phyloP scores from a whole-genome alignment of 1,140 invertebrate species.

The Drosophila santomea region DNA sequence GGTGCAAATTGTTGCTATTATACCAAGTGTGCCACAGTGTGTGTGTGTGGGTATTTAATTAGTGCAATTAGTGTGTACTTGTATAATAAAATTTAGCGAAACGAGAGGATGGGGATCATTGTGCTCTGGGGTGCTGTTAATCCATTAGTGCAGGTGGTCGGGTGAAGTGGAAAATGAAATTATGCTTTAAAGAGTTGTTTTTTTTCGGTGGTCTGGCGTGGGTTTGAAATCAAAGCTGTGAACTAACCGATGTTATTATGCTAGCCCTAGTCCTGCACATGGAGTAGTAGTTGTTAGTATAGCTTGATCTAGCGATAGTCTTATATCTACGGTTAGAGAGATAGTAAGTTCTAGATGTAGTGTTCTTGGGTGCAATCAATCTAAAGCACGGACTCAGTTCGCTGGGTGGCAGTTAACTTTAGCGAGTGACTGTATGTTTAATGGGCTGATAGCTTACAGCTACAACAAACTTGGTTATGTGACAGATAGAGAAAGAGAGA shows the following conservation, averaged over 20 bases:
- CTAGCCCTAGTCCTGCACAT: conserved; percentile 21
- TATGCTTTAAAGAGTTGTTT: conserved; percentile 48
- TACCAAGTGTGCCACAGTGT: conserved; percentile 21
- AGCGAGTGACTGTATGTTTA: conserved; percentile 47
- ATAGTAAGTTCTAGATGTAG: conserved; percentile 42
- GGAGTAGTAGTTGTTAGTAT: conserved; percentile 14
- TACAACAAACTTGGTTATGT: conserved; percentile 52
- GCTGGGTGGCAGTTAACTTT: conserved; percentile 56
- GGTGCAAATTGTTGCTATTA: conserved; percentile 65
- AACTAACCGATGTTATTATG: conserved; percentile 16
- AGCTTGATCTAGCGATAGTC: conserved; percentile 34
- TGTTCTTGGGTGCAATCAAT: conserved; percentile 52
- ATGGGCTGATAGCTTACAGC: conserved; percentile 44
- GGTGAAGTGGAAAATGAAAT: conserved; percentile 51
- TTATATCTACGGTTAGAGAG: conserved; percentile 40
- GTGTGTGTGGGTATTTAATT: conserved; percentile 62
- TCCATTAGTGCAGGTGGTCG: conserved; percentile 31
- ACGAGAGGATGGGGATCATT: conserved; percentile 13
- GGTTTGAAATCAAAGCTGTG: conserved; percentile 31
- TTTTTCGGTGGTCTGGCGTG: conserved; percentile 27
- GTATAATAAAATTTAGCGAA: conserved; percentile 22
- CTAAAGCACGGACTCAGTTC: conserved; percentile 69
- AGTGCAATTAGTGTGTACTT: conserved; percentile 69
- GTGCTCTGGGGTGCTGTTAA: conserved; percentile 41
- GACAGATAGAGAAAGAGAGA: conserved; percentile 48